Evolutionary conservation across 2,797 vertebrate species (phyloP), one percentile per base, ranked within the genome.

Genomic region (Glossophaga mutica): DNA sequence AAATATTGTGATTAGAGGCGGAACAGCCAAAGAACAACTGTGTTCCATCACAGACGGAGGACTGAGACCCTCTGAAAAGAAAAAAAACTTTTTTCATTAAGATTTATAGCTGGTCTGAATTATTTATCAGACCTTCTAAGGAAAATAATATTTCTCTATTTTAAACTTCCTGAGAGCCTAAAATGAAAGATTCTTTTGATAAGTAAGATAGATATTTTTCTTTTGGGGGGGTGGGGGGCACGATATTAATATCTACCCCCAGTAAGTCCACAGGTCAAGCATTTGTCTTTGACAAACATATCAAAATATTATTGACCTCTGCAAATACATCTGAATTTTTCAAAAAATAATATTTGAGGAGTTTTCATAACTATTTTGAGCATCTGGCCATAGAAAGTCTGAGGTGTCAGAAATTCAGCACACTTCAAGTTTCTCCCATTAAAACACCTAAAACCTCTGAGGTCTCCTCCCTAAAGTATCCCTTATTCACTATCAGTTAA

Each of bases 131-230:
- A 29, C 1, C 22, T 94, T 95, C 92, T 97, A 97, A 98, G 95
- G 95, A 97, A 98, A 96, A 97, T 96, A 97, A 94, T 97, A 97
- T 97, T 97, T 97, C 83, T 96, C 90, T 94, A 96, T 94, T 97
- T 97, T 95, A 96, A 97, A 94, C 88, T 96, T 96, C 82, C 83
- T 95, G 94, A 91, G 57, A 97, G 65, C 42, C 44, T 94, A 94
- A 96, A 96, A 97, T 96, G 94, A 97, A 96, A 96, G 52, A 93
- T 96, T 94, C 88, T 44, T 96, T 95, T 84, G 94, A 86, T 29
- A 93, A 96, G 93, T 71, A 94, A 94, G 48, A 94, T 89, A 83
- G 92, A 91, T 97, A 92, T 86, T 92, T 97, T 97, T 78, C 68
- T 94, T 92, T 87, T 62, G 65, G 59, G 73, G 94, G 95, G 57